phyloP scores from a whole-genome alignment of 2,888 invertebrate species.

The Platycnemis pennipes region DNA sequence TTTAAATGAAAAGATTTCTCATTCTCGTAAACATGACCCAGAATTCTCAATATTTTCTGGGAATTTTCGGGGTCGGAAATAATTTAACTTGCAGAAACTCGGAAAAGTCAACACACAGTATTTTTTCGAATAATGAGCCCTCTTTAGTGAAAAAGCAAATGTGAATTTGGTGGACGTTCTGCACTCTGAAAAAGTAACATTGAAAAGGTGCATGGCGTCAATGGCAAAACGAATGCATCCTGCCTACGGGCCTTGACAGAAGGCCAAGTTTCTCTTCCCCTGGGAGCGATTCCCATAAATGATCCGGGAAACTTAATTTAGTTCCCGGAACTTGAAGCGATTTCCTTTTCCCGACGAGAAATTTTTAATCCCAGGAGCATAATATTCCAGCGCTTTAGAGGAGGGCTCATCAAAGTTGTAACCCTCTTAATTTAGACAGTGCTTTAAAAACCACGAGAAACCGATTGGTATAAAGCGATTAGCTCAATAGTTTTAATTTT shows the following conservation, averaged over 20 bases:
- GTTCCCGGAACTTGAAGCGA: background rate
- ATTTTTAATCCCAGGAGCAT: background rate
- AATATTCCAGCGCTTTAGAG: background rate
- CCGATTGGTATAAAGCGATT: background rate
- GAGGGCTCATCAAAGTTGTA: background rate
- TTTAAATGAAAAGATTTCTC: too few relatives aligned
- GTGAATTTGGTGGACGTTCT: too few relatives aligned
- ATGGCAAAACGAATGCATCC: background rate
- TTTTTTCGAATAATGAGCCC: too few relatives aligned
- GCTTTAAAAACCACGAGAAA: background rate
- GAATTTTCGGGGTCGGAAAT: too few relatives aligned
- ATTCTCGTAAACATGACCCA: too few relatives aligned
- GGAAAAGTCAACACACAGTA: too few relatives aligned
- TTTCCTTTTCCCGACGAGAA: background rate
- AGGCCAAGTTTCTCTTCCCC: background rate
- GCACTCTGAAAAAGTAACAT: too few relatives aligned
- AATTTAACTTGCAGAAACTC: too few relatives aligned
- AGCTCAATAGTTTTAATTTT: background rate
- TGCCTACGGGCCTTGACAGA: background rate
- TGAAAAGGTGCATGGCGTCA: too few relatives aligned
- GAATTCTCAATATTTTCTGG: too few relatives aligned
- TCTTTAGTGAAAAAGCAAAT: too few relatives aligned
- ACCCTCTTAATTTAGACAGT: background rate
- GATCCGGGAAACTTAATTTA: background rate
- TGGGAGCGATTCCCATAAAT: background rate